Conservation (phyloP, 1,140 invertebrate species). For the Scaptomyza pallida region DNA sequence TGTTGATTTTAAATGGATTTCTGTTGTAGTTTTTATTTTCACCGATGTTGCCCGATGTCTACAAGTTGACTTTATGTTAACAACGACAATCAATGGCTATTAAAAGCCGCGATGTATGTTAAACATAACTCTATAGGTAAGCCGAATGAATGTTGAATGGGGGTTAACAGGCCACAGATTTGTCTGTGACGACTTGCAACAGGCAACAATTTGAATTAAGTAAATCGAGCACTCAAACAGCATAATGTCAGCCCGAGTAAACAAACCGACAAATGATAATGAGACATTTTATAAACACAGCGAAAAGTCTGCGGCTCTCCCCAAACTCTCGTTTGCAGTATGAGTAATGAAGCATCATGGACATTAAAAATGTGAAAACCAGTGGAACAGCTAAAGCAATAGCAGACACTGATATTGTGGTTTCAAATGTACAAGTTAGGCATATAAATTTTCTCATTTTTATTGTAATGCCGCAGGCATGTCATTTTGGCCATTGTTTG, state of each 20-base stretch:
- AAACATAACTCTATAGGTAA: conserved; percentile 51
- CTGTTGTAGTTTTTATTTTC: conserved; percentile 57
- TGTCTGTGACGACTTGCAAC: conserved; percentile 13
- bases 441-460: conserved; percentile 77
- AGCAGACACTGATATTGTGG: conserved; percentile 34
- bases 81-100: conserved; percentile 74
- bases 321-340: background rate
- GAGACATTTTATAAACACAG: conserved; percentile 66
- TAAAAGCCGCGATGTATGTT: conserved; percentile 67
- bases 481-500: conserved; percentile 38
- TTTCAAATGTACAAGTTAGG: conserved; percentile 58
- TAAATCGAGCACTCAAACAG: conserved; percentile 23
- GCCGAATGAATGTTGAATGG: conserved; percentile 11
- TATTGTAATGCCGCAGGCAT: conserved; percentile 50
- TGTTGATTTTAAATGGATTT: conserved; percentile 70
- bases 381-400: conserved; percentile 17
- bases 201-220: conserved; percentile 4
- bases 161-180: conserved; percentile 38
- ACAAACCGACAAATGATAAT: conserved; percentile 75
- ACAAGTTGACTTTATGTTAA: conserved; percentile 77
- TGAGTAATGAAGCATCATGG: conserved; percentile 60
- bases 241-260: conserved; percentile 26
- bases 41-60: conserved; percentile 48
- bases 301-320: conserved; percentile 25
- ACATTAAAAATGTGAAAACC: conserved; percentile 66